Evolutionary conservation across 1,140 invertebrate species (phyloP).

Genomic region (Chironomus striatipennis): DNA sequence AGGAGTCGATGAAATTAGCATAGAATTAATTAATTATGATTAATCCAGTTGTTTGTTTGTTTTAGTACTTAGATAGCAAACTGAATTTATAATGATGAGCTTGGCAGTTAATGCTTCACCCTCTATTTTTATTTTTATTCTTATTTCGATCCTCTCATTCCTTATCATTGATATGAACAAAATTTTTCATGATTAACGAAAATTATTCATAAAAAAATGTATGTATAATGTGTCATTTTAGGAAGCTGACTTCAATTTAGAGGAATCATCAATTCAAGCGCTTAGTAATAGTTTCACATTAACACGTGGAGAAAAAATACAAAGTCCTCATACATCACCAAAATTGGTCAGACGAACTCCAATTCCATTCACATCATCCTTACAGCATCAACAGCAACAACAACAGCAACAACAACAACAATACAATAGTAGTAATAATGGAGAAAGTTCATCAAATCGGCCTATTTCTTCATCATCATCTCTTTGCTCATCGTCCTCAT

Average conservation of each 20-base stretch:
- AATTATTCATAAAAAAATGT: background rate
- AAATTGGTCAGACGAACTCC: constrained; percentile 36
- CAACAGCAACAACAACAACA: constrained; percentile 26
- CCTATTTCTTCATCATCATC: constrained; percentile 27
- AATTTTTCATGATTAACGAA: background rate
- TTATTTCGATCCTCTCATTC: background rate
- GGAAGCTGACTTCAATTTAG: constrained; percentile 48
- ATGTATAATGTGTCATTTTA: background rate
- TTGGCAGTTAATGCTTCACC: no score
- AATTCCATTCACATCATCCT: constrained; percentile 26
- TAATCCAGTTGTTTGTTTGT: no score
- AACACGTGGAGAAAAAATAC: constrained; percentile 33
- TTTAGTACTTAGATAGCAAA: no score
- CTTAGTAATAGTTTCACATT: constrained; percentile 38
- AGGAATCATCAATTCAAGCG: constrained; percentile 49
- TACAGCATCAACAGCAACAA: constrained; percentile 23
- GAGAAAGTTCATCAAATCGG: constrained; percentile 38
- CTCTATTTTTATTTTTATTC: background rate
- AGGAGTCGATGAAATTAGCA: no score
- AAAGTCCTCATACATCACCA: constrained; percentile 39
- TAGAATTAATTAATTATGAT: no score
- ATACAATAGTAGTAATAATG: background rate
- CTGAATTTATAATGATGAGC: no score
- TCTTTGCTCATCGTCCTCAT: background rate
- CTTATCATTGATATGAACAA: background rate